A percentile compares a stretch with the other conserved stretches of the same genome.
These are phyloP conservation scores for Ooceraea biroi DNA, from an alignment of 1,140 invertebrate species.

Conservation along the genomic window DNA sequence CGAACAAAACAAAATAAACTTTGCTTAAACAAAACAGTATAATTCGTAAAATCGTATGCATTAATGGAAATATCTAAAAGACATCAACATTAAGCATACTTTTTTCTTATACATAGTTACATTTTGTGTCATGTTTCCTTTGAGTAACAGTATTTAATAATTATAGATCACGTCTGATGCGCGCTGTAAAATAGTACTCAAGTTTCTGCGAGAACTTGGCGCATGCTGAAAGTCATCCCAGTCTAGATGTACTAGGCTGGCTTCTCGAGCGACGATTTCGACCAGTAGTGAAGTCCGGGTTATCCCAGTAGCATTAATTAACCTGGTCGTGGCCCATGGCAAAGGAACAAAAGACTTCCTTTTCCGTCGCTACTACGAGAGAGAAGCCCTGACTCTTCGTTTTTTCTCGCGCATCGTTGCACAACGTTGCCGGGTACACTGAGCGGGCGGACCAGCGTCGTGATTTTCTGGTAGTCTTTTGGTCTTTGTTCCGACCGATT, in stretches of 20 bases:
- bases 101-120: too few relatives aligned
- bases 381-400: constrained; percentile 25
- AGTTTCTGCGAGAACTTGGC: constrained; percentile 20
- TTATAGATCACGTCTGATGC: constrained; percentile 9
- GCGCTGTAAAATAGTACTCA: not conserved
- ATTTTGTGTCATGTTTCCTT: too few relatives aligned
- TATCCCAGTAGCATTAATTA: constrained; percentile 67
- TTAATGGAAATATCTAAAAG: not conserved
- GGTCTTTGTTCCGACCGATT: constrained; percentile 33
- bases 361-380: constrained; percentile 42
- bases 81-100: not conserved
- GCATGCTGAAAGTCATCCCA: constrained; percentile 12
- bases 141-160: not conserved
- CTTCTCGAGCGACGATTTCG: constrained; percentile 43
- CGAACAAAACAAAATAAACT: too few relatives aligned
- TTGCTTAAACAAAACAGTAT: too few relatives aligned
- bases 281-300: constrained; percentile 51
- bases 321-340: constrained; percentile 45
- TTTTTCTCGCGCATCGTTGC: constrained; percentile 54
- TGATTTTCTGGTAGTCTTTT: constrained; percentile 38
- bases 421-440: constrained; percentile 36
- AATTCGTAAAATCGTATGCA: too few relatives aligned
- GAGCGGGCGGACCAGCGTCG: constrained; percentile 2
- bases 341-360: constrained; percentile 71
- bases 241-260: constrained; percentile 10